These are phyloP conservation scores for Bergia puertoricense DNA, from an alignment of 92 coral and sea anemone genomes.

Conservation along the genomic window DNA sequence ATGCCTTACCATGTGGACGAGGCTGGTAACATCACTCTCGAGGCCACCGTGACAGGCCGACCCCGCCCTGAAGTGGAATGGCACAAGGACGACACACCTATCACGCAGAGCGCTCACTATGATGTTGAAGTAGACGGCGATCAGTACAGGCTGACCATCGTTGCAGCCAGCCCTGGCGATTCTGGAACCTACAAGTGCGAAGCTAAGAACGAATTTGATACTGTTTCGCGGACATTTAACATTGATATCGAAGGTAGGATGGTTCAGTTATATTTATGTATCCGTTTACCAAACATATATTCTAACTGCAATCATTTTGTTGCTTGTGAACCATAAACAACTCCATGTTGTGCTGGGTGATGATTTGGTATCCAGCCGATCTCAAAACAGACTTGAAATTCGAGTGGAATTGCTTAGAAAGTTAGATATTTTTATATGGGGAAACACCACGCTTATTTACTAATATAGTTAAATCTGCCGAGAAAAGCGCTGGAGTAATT, in stretches of 20 bases:
- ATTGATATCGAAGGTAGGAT: constrained; percentile 89
- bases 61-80: constrained; percentile 93
- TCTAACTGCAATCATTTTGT: constrained; percentile 35
- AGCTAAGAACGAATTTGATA: constrained; percentile 83
- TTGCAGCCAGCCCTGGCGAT: constrained; percentile 80
- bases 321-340: constrained; percentile 26
- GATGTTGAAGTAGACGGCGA: constrained; percentile 68
- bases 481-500: neutral
- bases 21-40: constrained; percentile 88
- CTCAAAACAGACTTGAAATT: constrained; percentile 13
- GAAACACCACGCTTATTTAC: neutral
- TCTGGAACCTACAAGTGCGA: constrained; percentile 90
- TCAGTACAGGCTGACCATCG: constrained; percentile 72
- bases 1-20: constrained; percentile 69
- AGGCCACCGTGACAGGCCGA: constrained; percentile 79
- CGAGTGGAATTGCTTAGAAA: neutral
- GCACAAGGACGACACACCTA: constrained; percentile 79
- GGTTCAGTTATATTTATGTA: neutral
- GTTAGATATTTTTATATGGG: too few relatives aligned
- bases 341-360: constrained; percentile 27
- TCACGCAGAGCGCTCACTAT: constrained; percentile 62
- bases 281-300: neutral
- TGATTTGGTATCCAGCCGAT: constrained; percentile 23
- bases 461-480: neutral
- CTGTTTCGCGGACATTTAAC: constrained; percentile 80